Conservation (phyloP, 2,797 vertebrate genomes). For the Fistularia tabacaria region DNA sequence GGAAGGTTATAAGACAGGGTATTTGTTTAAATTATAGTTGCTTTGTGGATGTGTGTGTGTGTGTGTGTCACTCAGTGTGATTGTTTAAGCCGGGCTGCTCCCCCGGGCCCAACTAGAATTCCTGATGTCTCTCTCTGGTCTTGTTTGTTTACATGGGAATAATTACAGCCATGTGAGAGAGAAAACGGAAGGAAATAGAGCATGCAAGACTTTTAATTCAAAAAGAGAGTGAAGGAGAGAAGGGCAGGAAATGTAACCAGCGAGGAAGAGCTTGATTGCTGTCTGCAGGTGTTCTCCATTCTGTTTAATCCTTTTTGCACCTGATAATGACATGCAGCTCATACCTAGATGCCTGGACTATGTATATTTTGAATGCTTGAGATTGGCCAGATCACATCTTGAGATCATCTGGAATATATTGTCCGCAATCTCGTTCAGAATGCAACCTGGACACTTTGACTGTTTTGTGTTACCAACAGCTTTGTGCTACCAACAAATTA, state of each 20-base stretch:
- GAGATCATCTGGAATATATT: constrained; percentile 2
- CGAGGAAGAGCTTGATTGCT: no score
- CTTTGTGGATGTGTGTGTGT: constrained; percentile 14
- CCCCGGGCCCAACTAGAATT: constrained; percentile 46
- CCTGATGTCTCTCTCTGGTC: constrained; percentile 49
- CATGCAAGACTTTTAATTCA: constrained; percentile 9
- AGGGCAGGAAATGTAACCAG: constrained; percentile 16
- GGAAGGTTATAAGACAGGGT: no score
- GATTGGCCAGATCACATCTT: constrained; percentile 12
- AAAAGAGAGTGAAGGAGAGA: constrained; percentile 13
- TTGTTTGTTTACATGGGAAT: constrained; percentile 56
- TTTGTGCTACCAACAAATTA: background rate
- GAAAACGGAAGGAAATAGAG: constrained; percentile 25
- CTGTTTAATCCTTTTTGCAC: constrained; percentile 12
- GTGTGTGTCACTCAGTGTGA: constrained; percentile 28
- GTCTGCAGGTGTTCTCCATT: constrained; percentile 25
- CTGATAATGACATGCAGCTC: constrained; percentile 7
- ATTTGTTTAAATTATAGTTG: constrained; percentile 17
- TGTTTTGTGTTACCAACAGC: background rate
- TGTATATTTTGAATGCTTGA: background rate
- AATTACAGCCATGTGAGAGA: constrained; percentile 59
- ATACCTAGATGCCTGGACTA: constrained; percentile 3
- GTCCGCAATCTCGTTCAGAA: constrained; percentile 3
- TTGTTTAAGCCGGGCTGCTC: constrained; percentile 38
- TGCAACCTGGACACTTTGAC: background rate